Conservation (phyloP, 2,113 vertebrate species). For the Ascaphus truei region DNA sequence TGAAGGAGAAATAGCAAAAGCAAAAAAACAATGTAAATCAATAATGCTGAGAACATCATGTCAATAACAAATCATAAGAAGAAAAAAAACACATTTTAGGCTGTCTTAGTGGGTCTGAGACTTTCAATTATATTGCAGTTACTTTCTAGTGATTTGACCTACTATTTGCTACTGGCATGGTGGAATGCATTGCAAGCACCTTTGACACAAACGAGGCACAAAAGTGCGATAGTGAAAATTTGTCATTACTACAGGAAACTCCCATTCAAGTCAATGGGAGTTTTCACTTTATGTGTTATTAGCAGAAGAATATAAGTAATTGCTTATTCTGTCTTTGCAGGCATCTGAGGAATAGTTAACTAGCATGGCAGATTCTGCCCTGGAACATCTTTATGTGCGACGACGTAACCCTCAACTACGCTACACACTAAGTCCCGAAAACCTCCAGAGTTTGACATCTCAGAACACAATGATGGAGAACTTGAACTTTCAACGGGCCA, state of each 20-base stretch:
- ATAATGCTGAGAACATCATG: no score
- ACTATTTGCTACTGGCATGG: no score
- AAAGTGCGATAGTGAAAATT: not conserved
- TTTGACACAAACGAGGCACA: not conserved
- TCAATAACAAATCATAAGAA: no score
- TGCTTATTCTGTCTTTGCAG: constrained; percentile 45
- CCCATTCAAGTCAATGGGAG: not conserved
- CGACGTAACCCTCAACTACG: constrained; percentile 86
- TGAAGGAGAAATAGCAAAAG: no score
- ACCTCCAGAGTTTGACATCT: constrained; percentile 83
- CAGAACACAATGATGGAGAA: constrained; percentile 67
- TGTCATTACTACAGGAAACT: no score
- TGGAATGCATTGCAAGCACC: not conserved
- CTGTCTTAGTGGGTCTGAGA: no score
- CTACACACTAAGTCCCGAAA: constrained; percentile 92
- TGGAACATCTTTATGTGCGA: constrained; percentile 84
- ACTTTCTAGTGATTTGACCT: not conserved
- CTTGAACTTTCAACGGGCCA: constrained; percentile 81
- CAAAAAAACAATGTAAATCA: no score
- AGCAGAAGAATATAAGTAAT: constrained; percentile 35
- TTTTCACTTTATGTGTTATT: constrained; percentile 8
- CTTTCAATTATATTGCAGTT: no score
- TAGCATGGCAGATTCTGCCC: constrained; percentile 75
- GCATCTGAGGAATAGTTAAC: not conserved
- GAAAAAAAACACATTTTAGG: no score